These are phyloP conservation scores for Microplitis demolitor DNA, from an alignment of 1,140 invertebrate species.

Conservation along the genomic window DNA sequence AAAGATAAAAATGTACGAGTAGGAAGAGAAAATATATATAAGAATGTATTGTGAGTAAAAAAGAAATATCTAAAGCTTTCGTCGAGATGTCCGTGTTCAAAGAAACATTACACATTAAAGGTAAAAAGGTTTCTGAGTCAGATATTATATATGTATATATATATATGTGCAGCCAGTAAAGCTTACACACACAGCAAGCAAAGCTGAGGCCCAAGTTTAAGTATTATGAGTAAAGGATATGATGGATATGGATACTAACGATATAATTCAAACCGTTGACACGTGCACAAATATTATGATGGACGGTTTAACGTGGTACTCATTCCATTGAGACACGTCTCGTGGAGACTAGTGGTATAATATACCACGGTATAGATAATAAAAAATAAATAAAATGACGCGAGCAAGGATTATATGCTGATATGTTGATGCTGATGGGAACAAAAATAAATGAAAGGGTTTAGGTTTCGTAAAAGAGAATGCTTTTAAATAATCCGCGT, in stretches of 20 bases:
- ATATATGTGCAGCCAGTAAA: not conserved
- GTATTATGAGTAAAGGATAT: not conserved
- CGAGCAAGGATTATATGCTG: not conserved
- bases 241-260: slow-evolving; percentile 31
- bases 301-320: slow-evolving; percentile 32
- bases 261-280: slow-evolving; percentile 49
- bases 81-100: not conserved
- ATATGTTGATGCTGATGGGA: slow-evolving; percentile 1
- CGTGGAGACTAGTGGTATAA: not conserved
- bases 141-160: too few species aligned
- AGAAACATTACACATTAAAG: too few species aligned
- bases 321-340: not conserved
- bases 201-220: too few species aligned
- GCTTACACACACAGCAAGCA: not conserved
- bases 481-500: slow-evolving; percentile 45
- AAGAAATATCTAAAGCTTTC: not conserved
- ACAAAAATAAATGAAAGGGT: slow-evolving; percentile 1
- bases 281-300: slow-evolving; percentile 53
- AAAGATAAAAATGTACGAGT: too few species aligned
- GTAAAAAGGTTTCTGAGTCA: too few species aligned
- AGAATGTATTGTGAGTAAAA: too few species aligned
- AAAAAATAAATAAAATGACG: not conserved
- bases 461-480: slow-evolving; percentile 24
- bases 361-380: not conserved
- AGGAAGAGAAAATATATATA: too few species aligned